Evolutionary conservation across 2,888 invertebrate species (phyloP).

Genomic region (Euplagia quadripunctaria): DNA sequence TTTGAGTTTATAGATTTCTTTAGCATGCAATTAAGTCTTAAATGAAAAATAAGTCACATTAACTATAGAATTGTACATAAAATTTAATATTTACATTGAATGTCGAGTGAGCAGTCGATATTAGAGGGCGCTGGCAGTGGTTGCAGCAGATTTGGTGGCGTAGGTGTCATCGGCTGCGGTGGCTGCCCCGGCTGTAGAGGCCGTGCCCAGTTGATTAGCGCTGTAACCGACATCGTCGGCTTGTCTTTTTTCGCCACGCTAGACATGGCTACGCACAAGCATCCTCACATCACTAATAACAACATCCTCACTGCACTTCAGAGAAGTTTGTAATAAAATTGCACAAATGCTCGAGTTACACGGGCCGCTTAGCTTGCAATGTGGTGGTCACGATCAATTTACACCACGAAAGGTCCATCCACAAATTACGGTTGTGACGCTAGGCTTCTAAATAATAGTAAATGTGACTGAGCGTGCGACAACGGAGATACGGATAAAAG

Average conservation of each 20-base stretch:
- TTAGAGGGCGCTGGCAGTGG: slow-evolving; percentile 65
- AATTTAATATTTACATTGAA: slow-evolving; percentile 79
- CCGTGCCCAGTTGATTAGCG: slow-evolving; percentile 92
- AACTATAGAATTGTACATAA: slow-evolving; percentile 19
- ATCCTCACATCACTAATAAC: slow-evolving; percentile 84
- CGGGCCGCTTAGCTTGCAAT: slow-evolving; percentile 53
- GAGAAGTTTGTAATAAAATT: slow-evolving; percentile 55
- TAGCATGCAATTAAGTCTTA: slow-evolving; percentile 3
- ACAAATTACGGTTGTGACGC: slow-evolving; percentile 59
- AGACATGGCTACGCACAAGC: slow-evolving; percentile 83
- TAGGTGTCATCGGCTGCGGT: slow-evolving; percentile 74
- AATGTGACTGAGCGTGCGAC: slow-evolving; percentile 57
- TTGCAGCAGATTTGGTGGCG: slow-evolving; percentile 54
- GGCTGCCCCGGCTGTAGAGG: slow-evolving; percentile 77
- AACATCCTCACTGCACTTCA: slow-evolving; percentile 62
- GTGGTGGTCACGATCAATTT: slow-evolving; percentile 64
- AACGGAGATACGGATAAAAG: slow-evolving; percentile 63
- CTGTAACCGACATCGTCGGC: slow-evolving; percentile 95
- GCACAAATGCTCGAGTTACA: slow-evolving; percentile 60
- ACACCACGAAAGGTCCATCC: slow-evolving; percentile 55
- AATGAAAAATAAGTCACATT: neutral
- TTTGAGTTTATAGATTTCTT: neutral
- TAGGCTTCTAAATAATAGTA: slow-evolving; percentile 59
- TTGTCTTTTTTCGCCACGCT: slow-evolving; percentile 94
- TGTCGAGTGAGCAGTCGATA: slow-evolving; percentile 80